Conservation (phyloP, 2,888 invertebrate genomes). For the Gortyna flavago region DNA sequence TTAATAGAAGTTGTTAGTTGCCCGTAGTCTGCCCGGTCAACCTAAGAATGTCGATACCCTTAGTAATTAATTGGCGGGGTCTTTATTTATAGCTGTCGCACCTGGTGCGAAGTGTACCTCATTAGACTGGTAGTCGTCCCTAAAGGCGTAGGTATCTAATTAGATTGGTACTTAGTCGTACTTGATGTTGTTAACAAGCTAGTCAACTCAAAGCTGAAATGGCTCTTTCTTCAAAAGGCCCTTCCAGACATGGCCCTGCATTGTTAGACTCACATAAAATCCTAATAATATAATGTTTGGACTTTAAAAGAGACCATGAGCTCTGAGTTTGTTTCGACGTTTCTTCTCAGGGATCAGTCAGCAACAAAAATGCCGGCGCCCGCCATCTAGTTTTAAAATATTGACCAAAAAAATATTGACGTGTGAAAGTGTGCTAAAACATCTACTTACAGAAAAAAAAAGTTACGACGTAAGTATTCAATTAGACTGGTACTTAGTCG, state of each 20-base stretch:
- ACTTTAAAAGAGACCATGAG: too few species aligned
- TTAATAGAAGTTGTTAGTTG: conserved; percentile 12
- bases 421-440: too few species aligned
- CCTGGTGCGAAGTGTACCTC: conserved; percentile 10
- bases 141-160: neutral
- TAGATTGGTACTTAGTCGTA: neutral
- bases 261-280: neutral
- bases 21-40: conserved; percentile 27
- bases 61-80: conserved; percentile 38
- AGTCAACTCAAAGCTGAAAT: neutral
- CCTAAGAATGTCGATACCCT: conserved; percentile 26
- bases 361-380: too few species aligned
- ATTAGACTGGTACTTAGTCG: neutral
- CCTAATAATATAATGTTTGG: neutral
- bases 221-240: neutral
- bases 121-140: conserved; percentile 10
- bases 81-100: conserved; percentile 38
- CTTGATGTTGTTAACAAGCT: neutral
- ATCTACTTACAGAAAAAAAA: too few species aligned
- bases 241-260: neutral
- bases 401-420: too few species aligned
- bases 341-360: too few species aligned
- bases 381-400: too few species aligned
- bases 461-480: neutral
- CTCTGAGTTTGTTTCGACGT: too few species aligned